Base-by-base conservation (phyloP, 2,797 vertebrate genomes). In the Glossophaga mutica region DNA sequence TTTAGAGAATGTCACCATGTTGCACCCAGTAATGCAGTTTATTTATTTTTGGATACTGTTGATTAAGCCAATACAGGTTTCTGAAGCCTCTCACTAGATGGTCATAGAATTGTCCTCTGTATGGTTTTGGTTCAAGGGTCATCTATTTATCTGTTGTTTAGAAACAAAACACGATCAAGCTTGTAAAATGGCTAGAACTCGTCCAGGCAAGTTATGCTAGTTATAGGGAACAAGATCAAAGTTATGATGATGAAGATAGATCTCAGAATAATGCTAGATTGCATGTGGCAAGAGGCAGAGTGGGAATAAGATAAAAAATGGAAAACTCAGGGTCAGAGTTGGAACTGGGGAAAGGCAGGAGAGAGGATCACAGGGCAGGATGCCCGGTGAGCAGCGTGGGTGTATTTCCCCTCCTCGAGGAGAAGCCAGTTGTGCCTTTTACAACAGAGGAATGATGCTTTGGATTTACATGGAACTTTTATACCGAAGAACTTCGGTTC, bases 81-180 rank as follows among this genome's bases (percentile, higher is more conserved):
- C 42, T 50, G n/a, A 86, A 42, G 62, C 68, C 92, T 85, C 84
- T 88, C 62, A 73, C 77, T 74, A 89, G 73, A 89, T 88, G 77
- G 32, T 44, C 21, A 9, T 46, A 76, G 78, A 87, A 65, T 71
- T 85, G 48, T 77, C 37, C 42, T 95, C 16, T 2, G 3, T 42
- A 76, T 37, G 55, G n/a, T 88, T 90, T 88, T 52, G 57, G 34
- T 67, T 70, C 26, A 50, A 59, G 48, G 55, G 24, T 86, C 77
- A 52, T 62, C 50, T 39, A 70, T 89, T 73, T 91, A 82, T 90
- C 82, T 88, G 32, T 84, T 90, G 44, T 93, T 94, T 91, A 74
- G 94, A 96, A 94, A 70, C 37, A 76, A 94, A 84, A 90, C 67
- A 73, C 18, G 77, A 39, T 84, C 42, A 88, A 86, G 21, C 22